Conservation (phyloP, 1,140 invertebrate species). For the Ladona fulva region DNA sequence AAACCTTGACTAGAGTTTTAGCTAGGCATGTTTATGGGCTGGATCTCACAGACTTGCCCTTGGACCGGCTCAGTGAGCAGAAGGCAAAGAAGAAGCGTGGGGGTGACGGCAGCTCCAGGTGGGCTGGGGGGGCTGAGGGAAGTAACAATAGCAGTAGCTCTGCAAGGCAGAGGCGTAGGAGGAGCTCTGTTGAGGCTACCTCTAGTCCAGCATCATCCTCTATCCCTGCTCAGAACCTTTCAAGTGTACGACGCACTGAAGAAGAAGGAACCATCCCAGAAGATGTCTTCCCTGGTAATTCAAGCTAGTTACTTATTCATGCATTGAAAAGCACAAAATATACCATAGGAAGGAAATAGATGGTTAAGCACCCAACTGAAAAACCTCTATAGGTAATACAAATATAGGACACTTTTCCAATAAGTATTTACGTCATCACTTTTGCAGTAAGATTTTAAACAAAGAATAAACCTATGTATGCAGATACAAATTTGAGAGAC, state of each 20-base stretch:
- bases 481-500: too few relatives aligned
- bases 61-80: conserved; percentile 75
- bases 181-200: background rate
- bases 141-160: background rate
- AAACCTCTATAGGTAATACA: too few relatives aligned
- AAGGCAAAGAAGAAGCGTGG: conserved; percentile 49
- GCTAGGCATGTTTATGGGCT: conserved; percentile 88
- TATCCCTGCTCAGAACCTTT: background rate
- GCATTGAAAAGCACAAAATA: too few relatives aligned
- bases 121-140: background rate
- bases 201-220: background rate
- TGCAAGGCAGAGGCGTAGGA: background rate
- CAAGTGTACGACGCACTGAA: background rate
- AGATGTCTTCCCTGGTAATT: background rate
- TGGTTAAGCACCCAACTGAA: too few relatives aligned
- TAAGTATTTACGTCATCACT: too few relatives aligned
- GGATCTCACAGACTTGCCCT: conserved; percentile 79
- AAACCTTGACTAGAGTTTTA: conserved; percentile 84
- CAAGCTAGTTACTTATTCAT: too few relatives aligned
- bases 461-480: too few relatives aligned
- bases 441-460: too few relatives aligned
- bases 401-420: too few relatives aligned
- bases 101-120: background rate
- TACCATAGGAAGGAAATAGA: too few relatives aligned
- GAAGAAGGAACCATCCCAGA: conserved; percentile 3